Evolutionary conservation across 2,797 vertebrate genomes (phyloP).

Genomic region (Otus scops): DNA sequence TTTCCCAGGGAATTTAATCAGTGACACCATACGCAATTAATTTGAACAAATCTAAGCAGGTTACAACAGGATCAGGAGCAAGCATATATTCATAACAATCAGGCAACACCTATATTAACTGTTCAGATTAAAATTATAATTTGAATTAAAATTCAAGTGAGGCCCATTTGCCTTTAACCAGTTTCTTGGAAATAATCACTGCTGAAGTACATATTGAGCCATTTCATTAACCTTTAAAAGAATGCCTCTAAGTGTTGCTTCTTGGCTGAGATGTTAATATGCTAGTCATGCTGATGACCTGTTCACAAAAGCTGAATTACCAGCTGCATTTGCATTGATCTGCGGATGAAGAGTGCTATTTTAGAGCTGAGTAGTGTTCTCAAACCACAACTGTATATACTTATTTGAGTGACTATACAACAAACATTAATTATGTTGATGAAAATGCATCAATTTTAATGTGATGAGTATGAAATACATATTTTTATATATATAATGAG

Average conservation of each 20-base stretch:
- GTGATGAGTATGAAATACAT: background rate
- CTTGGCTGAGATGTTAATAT: slow-evolving; percentile 23
- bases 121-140: slow-evolving; percentile 35
- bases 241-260: background rate
- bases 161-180: background rate
- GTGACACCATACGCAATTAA: background rate
- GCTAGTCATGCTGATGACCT: background rate
- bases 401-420: background rate
- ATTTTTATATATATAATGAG: background rate
- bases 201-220: background rate
- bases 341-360: background rate
- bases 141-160: slow-evolving; percentile 36
- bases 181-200: slow-evolving; percentile 41
- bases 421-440: slow-evolving; percentile 10
- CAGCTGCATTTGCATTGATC: background rate
- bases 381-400: background rate
- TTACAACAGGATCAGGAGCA: background rate
- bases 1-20: slow-evolving; percentile 10
- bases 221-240: slow-evolving; percentile 37
- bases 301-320: background rate
- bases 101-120: background rate
- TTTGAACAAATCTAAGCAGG: slow-evolving; percentile 1
- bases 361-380: background rate
- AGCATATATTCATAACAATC: background rate
- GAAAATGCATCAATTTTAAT: background rate